phyloP scores from a whole-genome alignment of 2,888 invertebrate species.

The Drosophila picticornis region DNA sequence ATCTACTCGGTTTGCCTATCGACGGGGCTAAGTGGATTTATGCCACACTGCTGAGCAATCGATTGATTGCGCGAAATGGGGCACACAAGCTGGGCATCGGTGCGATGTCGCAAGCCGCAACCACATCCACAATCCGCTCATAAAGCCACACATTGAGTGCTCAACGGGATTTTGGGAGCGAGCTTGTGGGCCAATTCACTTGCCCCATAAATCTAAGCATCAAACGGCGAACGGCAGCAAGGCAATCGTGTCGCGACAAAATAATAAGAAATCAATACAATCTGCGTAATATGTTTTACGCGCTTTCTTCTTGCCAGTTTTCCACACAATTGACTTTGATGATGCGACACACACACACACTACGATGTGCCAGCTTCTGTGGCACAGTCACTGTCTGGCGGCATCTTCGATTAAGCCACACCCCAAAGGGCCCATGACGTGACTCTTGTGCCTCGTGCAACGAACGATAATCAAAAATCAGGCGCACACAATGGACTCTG shows the following conservation, averaged over 20 bases:
- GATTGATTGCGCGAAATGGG: not conserved
- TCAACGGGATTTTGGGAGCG: constrained; percentile 2
- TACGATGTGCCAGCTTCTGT: constrained; percentile 9
- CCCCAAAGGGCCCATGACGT: constrained; percentile 70
- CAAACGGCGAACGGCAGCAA: constrained; percentile 34
- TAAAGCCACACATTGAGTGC: constrained; percentile 44
- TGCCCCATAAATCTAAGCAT: constrained; percentile 57
- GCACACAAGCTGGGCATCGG: constrained; percentile 4
- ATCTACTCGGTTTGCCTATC: constrained; percentile 10
- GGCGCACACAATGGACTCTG: constrained; percentile 70
- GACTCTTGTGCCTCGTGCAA: constrained; percentile 55
- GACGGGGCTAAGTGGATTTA: constrained; percentile 25
- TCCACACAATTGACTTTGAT: constrained; percentile 84
- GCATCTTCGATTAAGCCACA: constrained; percentile 72
- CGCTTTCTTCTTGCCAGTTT: constrained; percentile 71
- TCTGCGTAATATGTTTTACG: constrained; percentile 80
- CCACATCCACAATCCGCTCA: constrained; percentile 67
- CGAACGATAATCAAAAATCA: constrained; percentile 74
- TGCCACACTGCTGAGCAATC: constrained; percentile 22
- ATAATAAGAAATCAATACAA: constrained; percentile 79
- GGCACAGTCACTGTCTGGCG: constrained; percentile 20
- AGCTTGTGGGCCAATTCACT: constrained; percentile 30
- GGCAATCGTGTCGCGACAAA: constrained; percentile 54
- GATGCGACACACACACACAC: constrained; percentile 52
- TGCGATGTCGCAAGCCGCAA: constrained; percentile 63